Conservation (phyloP, 2,113 vertebrate genomes). For the Nothoprocta perdicaria region DNA sequence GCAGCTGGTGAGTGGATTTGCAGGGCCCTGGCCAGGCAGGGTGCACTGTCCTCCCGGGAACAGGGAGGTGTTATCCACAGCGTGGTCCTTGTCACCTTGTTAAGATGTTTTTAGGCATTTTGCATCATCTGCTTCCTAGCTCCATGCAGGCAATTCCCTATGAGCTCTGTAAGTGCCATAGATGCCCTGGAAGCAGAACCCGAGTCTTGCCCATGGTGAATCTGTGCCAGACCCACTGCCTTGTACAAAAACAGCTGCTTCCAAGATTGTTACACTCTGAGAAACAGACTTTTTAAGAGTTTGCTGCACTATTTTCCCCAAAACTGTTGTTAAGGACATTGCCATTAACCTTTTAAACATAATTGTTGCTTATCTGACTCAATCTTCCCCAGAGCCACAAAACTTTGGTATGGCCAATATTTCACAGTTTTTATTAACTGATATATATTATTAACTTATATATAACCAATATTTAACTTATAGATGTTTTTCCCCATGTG, state of each 20-base stretch:
- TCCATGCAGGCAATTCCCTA: rapidly evolving
- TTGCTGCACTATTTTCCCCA: constrained; percentile 15
- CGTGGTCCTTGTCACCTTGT: not conserved
- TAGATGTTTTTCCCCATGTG: not conserved
- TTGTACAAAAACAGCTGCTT: not conserved
- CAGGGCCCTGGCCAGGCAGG: not conserved
- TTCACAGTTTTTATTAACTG: not conserved
- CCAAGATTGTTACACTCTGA: constrained; percentile 1
- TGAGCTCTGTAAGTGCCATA: not conserved
- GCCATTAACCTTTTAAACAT: not conserved
- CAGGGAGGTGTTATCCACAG: not conserved
- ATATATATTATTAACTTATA: too few species aligned
- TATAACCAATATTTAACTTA: not conserved
- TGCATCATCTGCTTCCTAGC: not conserved
- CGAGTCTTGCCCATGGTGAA: not conserved
- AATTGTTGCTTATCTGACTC: not conserved
- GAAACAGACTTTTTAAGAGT: not conserved
- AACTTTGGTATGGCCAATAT: not conserved
- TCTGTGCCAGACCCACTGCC: constrained; percentile 11
- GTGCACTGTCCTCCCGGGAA: not conserved
- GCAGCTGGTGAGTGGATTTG: constrained; percentile 89
- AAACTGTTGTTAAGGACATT: constrained; percentile 2
- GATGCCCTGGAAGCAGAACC: not conserved
- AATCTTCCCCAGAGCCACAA: not conserved
- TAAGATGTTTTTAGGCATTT: not conserved